phyloP scores from a whole-genome alignment of 2,888 invertebrate species.

The Phaonia tiefii region DNA sequence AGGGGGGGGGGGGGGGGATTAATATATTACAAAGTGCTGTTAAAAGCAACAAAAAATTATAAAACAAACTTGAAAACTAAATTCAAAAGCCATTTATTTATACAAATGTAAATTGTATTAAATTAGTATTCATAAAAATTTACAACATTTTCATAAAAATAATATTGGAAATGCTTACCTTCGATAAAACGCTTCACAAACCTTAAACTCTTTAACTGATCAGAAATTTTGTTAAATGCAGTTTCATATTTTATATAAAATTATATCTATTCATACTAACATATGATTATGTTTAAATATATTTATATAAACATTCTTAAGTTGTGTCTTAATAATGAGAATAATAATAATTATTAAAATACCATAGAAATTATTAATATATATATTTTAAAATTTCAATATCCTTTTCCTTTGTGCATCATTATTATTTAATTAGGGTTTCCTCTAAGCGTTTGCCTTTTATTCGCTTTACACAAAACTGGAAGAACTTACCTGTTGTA shows the following conservation, averaged over 20 bases:
- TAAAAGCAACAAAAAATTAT: slow-evolving; percentile 50
- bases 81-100: slow-evolving; percentile 41
- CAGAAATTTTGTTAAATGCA: not conserved
- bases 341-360: slow-evolving; percentile 1
- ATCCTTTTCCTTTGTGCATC: slow-evolving; percentile 48
- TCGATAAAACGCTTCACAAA: not conserved
- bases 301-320: not conserved
- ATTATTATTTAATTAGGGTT: slow-evolving; percentile 46
- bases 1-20: no score
- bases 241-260: no score
- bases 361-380: not conserved
- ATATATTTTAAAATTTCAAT: not conserved
- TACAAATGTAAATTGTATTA: slow-evolving; percentile 16
- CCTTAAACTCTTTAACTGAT: slow-evolving; percentile 11
- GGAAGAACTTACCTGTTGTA: slow-evolving; percentile 94
- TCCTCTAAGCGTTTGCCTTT: slow-evolving; percentile 55
- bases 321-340: not conserved
- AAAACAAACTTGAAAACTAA: slow-evolving; percentile 15
- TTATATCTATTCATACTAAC: no score
- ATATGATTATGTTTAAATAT: not conserved
- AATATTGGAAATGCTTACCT: slow-evolving; percentile 4
- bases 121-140: not conserved
- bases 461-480: slow-evolving; percentile 40
- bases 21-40: slow-evolving; percentile 54
- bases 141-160: not conserved